Conservation (phyloP, 2,888 invertebrate species). For the Trichopria drosophilae region DNA sequence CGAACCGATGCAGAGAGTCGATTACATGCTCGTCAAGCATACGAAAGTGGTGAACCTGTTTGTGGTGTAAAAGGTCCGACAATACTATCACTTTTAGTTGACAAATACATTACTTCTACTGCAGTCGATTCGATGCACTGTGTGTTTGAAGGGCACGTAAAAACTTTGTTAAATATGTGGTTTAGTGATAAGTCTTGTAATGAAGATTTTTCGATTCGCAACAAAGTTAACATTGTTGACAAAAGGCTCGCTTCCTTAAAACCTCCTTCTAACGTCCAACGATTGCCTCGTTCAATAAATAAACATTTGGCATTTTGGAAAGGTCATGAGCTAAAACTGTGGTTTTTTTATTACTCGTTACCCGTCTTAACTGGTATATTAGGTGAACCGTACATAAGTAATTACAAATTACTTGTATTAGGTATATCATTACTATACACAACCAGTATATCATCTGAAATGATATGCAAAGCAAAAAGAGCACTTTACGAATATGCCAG, state of each 20-base stretch:
- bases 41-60: conserved; percentile 4
- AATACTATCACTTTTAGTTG: conserved; percentile 18
- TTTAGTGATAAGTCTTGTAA: conserved; percentile 9
- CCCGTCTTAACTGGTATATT: conserved; percentile 15
- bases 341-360: conserved; percentile 23
- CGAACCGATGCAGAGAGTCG: conserved; percentile 18
- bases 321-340: conserved; percentile 25
- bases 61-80: conserved; percentile 25
- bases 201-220: conserved; percentile 14
- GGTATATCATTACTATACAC: conserved; percentile 17
- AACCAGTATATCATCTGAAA: background rate
- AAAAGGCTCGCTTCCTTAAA: conserved; percentile 2
- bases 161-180: conserved; percentile 14
- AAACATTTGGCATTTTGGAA: conserved; percentile 29
- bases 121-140: conserved; percentile 28
- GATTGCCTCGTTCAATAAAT: conserved; percentile 24
- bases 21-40: conserved; percentile 20
- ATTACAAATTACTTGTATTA: conserved; percentile 20
- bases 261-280: conserved; percentile 12
- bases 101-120: conserved; percentile 14
- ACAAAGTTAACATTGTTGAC: conserved; percentile 8
- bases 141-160: conserved; percentile 22
- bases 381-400: conserved; percentile 9
- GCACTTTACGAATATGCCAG: conserved; percentile 13
- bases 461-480: conserved; percentile 1